Evolutionary conservation across 2,797 vertebrate genomes (phyloP).

Genomic region (Aselliscus stoliczkanus): DNA sequence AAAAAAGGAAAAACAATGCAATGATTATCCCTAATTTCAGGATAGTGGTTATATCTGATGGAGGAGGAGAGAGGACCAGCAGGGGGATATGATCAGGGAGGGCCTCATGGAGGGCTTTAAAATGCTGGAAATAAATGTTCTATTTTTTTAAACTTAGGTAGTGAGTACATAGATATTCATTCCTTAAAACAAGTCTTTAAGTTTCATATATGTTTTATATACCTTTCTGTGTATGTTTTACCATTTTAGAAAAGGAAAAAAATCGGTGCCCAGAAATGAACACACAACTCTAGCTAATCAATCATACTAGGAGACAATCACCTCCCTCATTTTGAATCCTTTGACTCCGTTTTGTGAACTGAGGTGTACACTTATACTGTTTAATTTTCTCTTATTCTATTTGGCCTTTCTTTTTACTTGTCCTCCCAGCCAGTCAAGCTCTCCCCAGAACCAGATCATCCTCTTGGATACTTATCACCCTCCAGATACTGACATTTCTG

Average conservation of each 20-base stretch:
- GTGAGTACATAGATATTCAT: background rate
- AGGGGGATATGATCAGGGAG: background rate
- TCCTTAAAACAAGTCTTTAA: conserved; percentile 33
- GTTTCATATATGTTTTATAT: background rate
- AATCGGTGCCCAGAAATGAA: background rate
- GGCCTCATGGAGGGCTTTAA: background rate
- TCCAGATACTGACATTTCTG: background rate
- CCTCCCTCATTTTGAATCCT: background rate
- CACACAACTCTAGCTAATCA: background rate
- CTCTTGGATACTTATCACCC: background rate
- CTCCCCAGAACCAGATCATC: background rate
- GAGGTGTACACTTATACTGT: background rate
- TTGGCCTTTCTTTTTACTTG: background rate
- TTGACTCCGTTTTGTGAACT: background rate
- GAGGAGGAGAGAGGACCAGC: background rate
- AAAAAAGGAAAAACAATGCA: background rate
- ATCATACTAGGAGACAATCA: background rate
- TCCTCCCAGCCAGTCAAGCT: background rate
- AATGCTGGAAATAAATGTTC: background rate
- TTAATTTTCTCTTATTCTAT: background rate
- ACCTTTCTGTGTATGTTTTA: background rate
- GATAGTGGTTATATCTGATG: background rate
- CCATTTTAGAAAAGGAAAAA: conserved; percentile 5
- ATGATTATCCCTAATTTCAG: background rate
- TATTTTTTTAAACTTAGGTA: background rate